Percentiles rank a stretch among this genome's conserved stretches.
Evolutionary conservation across 2,113 vertebrate species (phyloP).

Genomic region (Mesitornis unicolor): DNA sequence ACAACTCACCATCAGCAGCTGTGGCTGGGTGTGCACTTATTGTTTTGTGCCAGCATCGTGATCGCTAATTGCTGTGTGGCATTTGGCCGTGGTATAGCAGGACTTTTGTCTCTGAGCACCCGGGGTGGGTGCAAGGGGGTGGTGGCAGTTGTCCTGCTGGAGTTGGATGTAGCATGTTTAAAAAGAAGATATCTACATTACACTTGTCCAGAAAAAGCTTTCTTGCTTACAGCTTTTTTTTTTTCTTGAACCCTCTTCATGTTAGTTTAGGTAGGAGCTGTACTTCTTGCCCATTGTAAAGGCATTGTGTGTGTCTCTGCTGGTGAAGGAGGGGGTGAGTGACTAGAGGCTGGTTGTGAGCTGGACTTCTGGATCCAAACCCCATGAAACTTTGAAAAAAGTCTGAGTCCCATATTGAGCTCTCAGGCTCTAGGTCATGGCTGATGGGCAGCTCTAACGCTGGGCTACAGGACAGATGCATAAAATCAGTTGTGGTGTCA

Average conservation of each 20-base stretch:
- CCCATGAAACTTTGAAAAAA: neutral
- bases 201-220: neutral
- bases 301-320: neutral
- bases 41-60: fast-evolving
- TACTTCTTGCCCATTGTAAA: neutral
- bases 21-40: fast-evolving
- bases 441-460: neutral
- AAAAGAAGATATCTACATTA: neutral
- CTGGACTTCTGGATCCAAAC: neutral
- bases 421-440: neutral
- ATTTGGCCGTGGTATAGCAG: fast-evolving
- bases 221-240: neutral
- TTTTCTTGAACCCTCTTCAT: neutral
- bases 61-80: neutral
- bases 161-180: neutral
- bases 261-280: neutral
- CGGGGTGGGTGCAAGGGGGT: neutral
- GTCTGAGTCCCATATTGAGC: neutral
- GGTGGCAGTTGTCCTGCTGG: neutral
- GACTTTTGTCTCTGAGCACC: neutral
- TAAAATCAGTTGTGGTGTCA: neutral
- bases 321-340: neutral
- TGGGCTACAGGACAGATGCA: neutral
- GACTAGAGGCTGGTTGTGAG: neutral
- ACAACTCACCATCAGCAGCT: neutral